Percentiles rank a stretch among this genome's conserved stretches.
These are phyloP conservation scores for Trichomalopsis sarcophagae DNA, from an alignment of 1,140 invertebrate species.

Conservation along the genomic window DNA sequence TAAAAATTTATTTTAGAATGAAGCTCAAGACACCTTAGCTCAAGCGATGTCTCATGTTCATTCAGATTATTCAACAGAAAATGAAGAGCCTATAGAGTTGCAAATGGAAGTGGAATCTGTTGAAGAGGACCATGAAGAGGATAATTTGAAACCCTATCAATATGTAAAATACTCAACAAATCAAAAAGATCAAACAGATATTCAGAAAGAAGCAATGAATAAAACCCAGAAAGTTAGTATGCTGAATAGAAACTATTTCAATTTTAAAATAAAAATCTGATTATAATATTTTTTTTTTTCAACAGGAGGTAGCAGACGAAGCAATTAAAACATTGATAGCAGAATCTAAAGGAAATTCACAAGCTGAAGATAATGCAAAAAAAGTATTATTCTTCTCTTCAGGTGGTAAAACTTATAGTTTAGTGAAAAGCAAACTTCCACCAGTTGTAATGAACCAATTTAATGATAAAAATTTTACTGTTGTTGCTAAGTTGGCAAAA, in stretches of 20 bases:
- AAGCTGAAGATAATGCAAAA: conserved; percentile 14
- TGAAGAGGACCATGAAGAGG: conserved; percentile 48
- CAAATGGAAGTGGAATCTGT: conserved; percentile 65
- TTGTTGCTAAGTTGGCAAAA: conserved; percentile 31
- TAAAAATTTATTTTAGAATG: conserved; percentile 34
- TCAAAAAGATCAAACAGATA: conserved; percentile 15
- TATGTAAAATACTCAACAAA: conserved; percentile 22
- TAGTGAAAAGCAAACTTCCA: conserved; percentile 62
- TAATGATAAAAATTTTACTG: conserved; percentile 49
- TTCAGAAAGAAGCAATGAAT: conserved; percentile 14
- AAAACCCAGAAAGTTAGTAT: conserved; percentile 30
- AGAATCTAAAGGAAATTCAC: conserved; percentile 8
- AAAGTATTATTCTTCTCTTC: conserved; percentile 48
- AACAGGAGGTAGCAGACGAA: conserved; percentile 25
- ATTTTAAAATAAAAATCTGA: not conserved
- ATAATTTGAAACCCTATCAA: conserved; percentile 27
- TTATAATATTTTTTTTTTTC: not conserved
- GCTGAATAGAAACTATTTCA: not conserved
- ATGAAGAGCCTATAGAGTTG: conserved; percentile 59
- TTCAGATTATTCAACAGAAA: conserved; percentile 61
- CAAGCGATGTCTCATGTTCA: conserved; percentile 68
- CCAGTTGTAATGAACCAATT: conserved; percentile 53
- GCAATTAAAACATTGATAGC: conserved; percentile 8
- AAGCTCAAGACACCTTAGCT: conserved; percentile 61
- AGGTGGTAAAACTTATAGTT: conserved; percentile 61